A percentile compares a stretch with the other conserved stretches of the same genome.
Evolutionary conservation across 2,888 invertebrate species (phyloP).

Genomic region (Acronicta alni): DNA sequence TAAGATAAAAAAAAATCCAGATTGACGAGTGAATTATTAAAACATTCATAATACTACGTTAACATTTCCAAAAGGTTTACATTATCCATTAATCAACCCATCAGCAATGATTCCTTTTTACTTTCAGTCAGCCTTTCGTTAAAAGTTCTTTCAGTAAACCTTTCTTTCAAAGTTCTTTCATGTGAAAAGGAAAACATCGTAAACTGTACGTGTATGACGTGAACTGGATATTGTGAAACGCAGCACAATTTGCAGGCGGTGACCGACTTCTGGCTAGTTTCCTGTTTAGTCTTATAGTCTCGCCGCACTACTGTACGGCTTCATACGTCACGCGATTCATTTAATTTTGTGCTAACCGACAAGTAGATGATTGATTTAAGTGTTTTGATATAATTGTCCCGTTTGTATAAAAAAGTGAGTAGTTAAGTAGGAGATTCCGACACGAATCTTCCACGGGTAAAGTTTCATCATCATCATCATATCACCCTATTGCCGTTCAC

Average conservation of each 20-base stretch:
- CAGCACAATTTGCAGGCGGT: constrained; percentile 33
- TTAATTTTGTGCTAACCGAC: constrained; percentile 6
- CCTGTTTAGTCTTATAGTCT: constrained; percentile 42
- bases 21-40: too few species aligned
- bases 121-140: constrained; percentile 24
- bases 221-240: constrained; percentile 41
- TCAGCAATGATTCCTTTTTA: constrained; percentile 20
- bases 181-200: constrained; percentile 42
- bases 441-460: too few species aligned
- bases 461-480: too few species aligned
- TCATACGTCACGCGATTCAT: constrained; percentile 51
- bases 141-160: constrained; percentile 16
- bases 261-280: constrained; percentile 54
- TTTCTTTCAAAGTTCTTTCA: constrained; percentile 28
- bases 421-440: too few species aligned
- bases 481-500: too few species aligned
- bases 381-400: too few species aligned
- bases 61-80: constrained; percentile 9
- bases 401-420: too few species aligned
- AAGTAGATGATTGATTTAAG: constrained; percentile 6
- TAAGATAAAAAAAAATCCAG: too few species aligned
- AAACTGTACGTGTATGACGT: constrained; percentile 28
- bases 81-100: constrained; percentile 8
- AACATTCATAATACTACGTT: neutral
- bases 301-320: constrained; percentile 46